Conservation (phyloP, 2,888 invertebrate species). For the Dermolepida albohirtum region DNA sequence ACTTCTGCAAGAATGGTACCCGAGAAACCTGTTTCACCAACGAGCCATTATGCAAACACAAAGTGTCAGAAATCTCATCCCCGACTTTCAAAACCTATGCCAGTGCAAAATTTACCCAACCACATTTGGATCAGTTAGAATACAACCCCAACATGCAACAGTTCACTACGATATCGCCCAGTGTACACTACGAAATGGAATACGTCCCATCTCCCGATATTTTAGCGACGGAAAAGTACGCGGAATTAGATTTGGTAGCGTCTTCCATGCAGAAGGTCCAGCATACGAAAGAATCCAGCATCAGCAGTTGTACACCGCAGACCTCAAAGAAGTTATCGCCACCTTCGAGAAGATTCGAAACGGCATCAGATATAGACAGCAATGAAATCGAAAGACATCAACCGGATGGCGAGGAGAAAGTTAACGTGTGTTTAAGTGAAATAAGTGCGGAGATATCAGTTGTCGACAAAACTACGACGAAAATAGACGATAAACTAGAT, state of each 20-base stretch:
- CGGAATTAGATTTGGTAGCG: constrained; percentile 68
- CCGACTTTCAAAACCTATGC: constrained; percentile 50
- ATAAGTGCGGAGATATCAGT: background rate
- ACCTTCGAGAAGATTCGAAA: constrained; percentile 40
- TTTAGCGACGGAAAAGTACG: constrained; percentile 68
- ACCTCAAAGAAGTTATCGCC: constrained; percentile 37
- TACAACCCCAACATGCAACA: constrained; percentile 67
- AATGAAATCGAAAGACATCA: constrained; percentile 55
- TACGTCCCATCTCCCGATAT: constrained; percentile 64
- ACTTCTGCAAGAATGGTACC: constrained; percentile 64
- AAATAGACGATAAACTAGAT: constrained; percentile 65
- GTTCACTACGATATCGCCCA: constrained; percentile 61
- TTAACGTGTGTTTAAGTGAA: constrained; percentile 19
- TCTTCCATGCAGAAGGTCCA: constrained; percentile 52
- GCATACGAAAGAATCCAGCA: background rate
- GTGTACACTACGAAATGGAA: constrained; percentile 66
- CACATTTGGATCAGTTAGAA: constrained; percentile 61
- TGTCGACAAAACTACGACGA: constrained; percentile 60
- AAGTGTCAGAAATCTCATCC: constrained; percentile 46
- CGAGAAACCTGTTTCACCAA: constrained; percentile 47
- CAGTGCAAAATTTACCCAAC: constrained; percentile 53
- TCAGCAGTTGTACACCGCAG: constrained; percentile 38
- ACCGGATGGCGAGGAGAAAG: constrained; percentile 58
- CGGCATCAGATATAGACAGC: constrained; percentile 39
- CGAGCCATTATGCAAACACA: constrained; percentile 45